phyloP scores from a whole-genome alignment of 2,888 invertebrate species.

The Dasysyrphus albostriatus region DNA sequence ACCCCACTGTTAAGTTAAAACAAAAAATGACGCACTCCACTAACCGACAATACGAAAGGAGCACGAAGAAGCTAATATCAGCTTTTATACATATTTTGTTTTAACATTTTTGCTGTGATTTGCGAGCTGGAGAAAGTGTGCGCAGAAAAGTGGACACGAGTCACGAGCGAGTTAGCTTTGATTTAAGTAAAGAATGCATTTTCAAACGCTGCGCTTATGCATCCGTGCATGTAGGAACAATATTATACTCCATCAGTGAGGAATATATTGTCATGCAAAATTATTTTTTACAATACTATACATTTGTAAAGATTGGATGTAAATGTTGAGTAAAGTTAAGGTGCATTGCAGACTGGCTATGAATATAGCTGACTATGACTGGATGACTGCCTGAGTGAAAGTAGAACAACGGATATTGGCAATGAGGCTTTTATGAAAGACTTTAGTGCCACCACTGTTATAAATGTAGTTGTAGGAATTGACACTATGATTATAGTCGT shows the following conservation, averaged over 20 bases:
- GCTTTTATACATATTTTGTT: conserved; percentile 2
- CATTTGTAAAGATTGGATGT: conserved; percentile 51
- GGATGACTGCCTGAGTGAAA: conserved; percentile 47
- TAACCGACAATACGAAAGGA: conserved; percentile 10
- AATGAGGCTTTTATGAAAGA: conserved; percentile 26
- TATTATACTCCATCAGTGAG: background rate
- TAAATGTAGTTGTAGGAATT: background rate
- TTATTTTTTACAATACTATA: conserved; percentile 65
- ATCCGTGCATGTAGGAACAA: conserved; percentile 44
- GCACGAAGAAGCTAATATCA: conserved; percentile 5
- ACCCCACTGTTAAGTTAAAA: background rate
- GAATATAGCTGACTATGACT: background rate
- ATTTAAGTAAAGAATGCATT: conserved; percentile 64
- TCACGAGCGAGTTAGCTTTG: conserved; percentile 65
- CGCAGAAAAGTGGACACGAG: conserved; percentile 68
- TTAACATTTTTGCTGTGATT: conserved; percentile 8
- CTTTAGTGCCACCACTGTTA: background rate
- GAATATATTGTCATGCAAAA: conserved; percentile 58
- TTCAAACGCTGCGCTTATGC: conserved; percentile 44
- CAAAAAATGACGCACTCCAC: conserved; percentile 12
- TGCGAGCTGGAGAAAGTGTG: conserved; percentile 62
- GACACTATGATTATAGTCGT: conserved; percentile 8
- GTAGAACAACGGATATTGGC: conserved; percentile 69
- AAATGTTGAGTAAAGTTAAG: conserved; percentile 42
- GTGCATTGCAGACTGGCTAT: conserved; percentile 17